Base-by-base conservation (phyloP, 2,113 vertebrate genomes). In the Colius striatus region DNA sequence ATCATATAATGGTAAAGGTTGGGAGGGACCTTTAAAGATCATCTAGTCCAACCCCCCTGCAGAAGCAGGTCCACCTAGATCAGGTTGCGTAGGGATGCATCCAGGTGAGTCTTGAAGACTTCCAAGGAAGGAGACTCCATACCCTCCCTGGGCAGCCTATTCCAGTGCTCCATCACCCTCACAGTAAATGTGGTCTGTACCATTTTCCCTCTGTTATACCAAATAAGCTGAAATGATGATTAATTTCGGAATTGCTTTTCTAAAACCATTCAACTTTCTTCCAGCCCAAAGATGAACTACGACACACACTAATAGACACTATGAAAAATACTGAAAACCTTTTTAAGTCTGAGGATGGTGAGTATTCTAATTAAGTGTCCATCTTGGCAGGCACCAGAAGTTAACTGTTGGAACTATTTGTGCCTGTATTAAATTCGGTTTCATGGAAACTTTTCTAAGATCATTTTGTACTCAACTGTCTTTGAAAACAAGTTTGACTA, bases 281-380 rank as follows among this genome's bases (percentile, higher is more conserved):
- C 54, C 95, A 98, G 98, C 98, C 98, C 89, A 98, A 94, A 78
- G 97, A 98, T 79, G 98, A 99, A 71, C 90, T 99, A 67, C 98
- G 98, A 84, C 93, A 94, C 5, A 81, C 76, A 8, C 76, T 99
- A 94, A 98, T 98, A 54, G 98, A 98, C 34, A 97, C 96, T 96
- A 75, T 88, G 61, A 98, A 92, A 85, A 98, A 79, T 29, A 82
- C 21, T 32, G 83, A 63, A 80, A 87, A 32, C 6, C 95, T 97
- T 65, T 97, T 97, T 2, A 95, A 85, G 53, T 90, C 93, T 85
- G 87, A 94, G 16, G 80, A 89, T 70, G 97, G 99, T 99, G 97
- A 98, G 98, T 97, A 3, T 85, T 92, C 84, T 62, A 58, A 29
- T 67, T 62, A 50, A 60, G 22, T 34, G 6, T 51, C 22, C 84